Evolutionary conservation across 2,113 vertebrate genomes (phyloP).

Genomic region (Corythaixoides concolor): DNA sequence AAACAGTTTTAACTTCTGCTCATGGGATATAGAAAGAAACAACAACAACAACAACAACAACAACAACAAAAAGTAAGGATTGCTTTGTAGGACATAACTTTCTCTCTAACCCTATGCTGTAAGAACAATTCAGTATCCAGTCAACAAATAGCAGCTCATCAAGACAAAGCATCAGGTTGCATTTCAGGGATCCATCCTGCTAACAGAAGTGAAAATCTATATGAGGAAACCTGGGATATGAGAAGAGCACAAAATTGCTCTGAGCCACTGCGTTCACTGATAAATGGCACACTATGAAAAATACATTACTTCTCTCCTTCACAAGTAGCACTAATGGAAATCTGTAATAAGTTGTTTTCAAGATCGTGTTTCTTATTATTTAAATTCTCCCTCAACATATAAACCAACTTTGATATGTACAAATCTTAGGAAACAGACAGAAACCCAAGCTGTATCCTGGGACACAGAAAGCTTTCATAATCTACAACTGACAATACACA

Average conservation of each 20-base stretch:
- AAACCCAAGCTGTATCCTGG: neutral
- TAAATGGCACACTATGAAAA: constrained; percentile 54
- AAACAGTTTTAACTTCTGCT: neutral
- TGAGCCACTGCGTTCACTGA: constrained; percentile 63
- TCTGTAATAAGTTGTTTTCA: neutral
- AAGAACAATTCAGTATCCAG: constrained; percentile 32
- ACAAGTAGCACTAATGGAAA: constrained; percentile 24
- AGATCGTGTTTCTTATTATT: constrained; percentile 22
- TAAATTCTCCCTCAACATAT: constrained; percentile 25
- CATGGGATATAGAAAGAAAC: neutral
- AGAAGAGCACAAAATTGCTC: constrained; percentile 70
- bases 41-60: neutral
- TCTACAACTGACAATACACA: neutral
- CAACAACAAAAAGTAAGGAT: neutral
- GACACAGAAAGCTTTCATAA: neutral
- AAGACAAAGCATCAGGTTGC: constrained; percentile 30
- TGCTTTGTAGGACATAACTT: neutral
- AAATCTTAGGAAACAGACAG: neutral
- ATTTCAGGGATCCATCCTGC: constrained; percentile 36
- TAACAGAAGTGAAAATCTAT: constrained; percentile 67
- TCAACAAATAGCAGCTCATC: constrained; percentile 42
- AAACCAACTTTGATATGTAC: neutral
- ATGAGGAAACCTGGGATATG: neutral
- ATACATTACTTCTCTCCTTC: constrained; percentile 22
- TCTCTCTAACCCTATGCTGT: neutral